A percentile compares a stretch with the other conserved stretches of the same genome.
Conservation (phyloP, 2,113 vertebrate genomes). For the Electrona antarctica region DNA sequence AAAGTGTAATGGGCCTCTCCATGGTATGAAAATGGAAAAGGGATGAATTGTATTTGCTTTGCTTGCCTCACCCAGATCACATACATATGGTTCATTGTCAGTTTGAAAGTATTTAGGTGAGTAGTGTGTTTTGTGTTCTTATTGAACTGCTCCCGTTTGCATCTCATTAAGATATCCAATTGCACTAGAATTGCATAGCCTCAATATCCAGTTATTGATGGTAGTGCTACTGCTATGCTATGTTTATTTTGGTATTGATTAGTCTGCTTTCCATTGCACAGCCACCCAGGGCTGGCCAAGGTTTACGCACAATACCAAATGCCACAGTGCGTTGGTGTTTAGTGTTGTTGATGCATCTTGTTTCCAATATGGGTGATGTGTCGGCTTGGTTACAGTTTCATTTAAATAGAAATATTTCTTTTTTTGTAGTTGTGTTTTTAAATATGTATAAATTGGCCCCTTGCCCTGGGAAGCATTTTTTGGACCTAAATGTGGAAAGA, state of each 20-base stretch:
- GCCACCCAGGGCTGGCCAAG: neutral
- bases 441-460: neutral
- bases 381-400: too few relatives aligned
- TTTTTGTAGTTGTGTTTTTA: too few relatives aligned
- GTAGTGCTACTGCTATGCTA: slow-evolving; percentile 16
- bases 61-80: slow-evolving; percentile 11
- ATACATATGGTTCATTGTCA: neutral
- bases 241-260: slow-evolving; percentile 15
- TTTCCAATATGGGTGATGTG: too few relatives aligned
- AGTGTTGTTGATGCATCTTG: slow-evolving; percentile 17
- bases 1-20: slow-evolving; percentile 10
- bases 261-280: slow-evolving; percentile 26
- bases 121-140: slow-evolving; percentile 3
- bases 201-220: slow-evolving; percentile 20
- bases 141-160: slow-evolving; percentile 14
- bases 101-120: slow-evolving; percentile 17
- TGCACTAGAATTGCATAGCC: slow-evolving; percentile 28
- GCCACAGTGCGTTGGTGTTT: slow-evolving; percentile 16
- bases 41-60: slow-evolving; percentile 45
- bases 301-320: slow-evolving; percentile 35
- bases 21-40: slow-evolving; percentile 8
- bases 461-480: neutral
- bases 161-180: slow-evolving; percentile 46
- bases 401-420: too few relatives aligned
- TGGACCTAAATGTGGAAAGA: slow-evolving; percentile 6